A percentile compares a stretch with the other conserved stretches of the same genome.
phyloP scores from a whole-genome alignment of 2,888 invertebrate species.

The Epinotia bilunana region DNA sequence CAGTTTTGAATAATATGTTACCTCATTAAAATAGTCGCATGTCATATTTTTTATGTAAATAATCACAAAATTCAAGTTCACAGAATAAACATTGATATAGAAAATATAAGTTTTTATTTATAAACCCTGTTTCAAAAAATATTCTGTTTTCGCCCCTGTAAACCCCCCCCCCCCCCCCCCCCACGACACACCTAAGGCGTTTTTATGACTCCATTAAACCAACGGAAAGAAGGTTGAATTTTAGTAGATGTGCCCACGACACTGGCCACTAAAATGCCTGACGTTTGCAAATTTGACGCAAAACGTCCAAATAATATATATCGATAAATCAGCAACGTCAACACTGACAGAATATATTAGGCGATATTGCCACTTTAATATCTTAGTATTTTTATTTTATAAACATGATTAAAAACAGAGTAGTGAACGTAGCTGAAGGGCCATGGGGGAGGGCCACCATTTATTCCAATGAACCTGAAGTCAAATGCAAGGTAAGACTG shows the following conservation, averaged over 20 bases:
- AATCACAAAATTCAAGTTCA: conserved; percentile 37
- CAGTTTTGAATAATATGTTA: conserved; percentile 41
- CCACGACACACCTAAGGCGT: too few species aligned
- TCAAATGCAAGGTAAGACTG: neutral
- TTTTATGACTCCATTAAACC: too few species aligned
- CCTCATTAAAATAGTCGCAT: conserved; percentile 42
- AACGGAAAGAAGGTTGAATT: neutral
- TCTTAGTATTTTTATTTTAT: conserved; percentile 17
- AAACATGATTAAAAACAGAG: conserved; percentile 18
- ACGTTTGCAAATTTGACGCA: neutral
- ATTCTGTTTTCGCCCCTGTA: too few species aligned
- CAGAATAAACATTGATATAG: conserved; percentile 36
- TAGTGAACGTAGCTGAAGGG: conserved; percentile 25
- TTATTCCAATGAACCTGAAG: conserved; percentile 24
- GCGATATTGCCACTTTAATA: neutral
- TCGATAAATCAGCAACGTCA: neutral
- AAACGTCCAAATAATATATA: neutral
- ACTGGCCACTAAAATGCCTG: conserved; percentile 1
- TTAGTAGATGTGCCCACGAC: neutral
- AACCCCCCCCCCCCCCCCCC: too few species aligned
- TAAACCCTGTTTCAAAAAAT: neutral
- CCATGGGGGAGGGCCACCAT: conserved; percentile 31
- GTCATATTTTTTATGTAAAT: conserved; percentile 40
- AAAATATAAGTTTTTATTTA: conserved; percentile 9
- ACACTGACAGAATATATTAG: neutral